Conservation (phyloP, 1,140 invertebrate genomes). For the Aphelenchoides fujianensis region DNA sequence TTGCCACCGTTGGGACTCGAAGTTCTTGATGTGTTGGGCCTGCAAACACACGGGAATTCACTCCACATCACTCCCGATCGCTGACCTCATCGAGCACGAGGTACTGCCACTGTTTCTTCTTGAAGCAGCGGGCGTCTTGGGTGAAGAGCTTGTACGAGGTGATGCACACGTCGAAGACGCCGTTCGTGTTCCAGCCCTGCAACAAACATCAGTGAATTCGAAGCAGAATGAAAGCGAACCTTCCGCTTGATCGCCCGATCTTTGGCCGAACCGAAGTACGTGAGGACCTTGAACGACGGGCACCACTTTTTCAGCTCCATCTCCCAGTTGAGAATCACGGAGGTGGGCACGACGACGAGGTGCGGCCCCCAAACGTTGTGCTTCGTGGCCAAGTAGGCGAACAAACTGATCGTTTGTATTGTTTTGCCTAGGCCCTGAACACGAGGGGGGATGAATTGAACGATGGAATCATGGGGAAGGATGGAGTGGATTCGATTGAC, state of each 20-base stretch:
- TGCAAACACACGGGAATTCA: slow-evolving; percentile 46
- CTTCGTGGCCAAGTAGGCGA: slow-evolving; percentile 94
- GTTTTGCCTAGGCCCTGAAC: slow-evolving; percentile 91
- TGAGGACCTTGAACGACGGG: slow-evolving; percentile 96
- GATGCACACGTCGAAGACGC: slow-evolving; percentile 98
- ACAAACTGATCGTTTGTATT: slow-evolving; percentile 94
- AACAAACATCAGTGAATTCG: slow-evolving; percentile 40
- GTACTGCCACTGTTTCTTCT: slow-evolving; percentile 93
- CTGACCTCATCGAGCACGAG: slow-evolving; percentile 86
- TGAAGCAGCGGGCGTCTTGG: slow-evolving; percentile 95
- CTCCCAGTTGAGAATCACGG: slow-evolving; percentile 99
- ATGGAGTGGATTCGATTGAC: too few species aligned
- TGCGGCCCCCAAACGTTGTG: slow-evolving; percentile 95
- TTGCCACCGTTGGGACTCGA: slow-evolving; percentile 98
- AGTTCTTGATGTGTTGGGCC: slow-evolving; percentile 99
- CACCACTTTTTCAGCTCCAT: slow-evolving; percentile 99
- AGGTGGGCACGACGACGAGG: slow-evolving; percentile 96
- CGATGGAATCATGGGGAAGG: too few species aligned
- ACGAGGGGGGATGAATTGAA: too few species aligned
- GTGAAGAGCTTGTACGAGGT: slow-evolving; percentile 99
- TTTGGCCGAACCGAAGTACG: slow-evolving; percentile 95
- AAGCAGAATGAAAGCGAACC: slow-evolving; percentile 64
- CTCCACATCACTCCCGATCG: background rate
- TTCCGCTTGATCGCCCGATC: slow-evolving; percentile 87
- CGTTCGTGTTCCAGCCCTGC: slow-evolving; percentile 93